Evolutionary conservation across 2,888 invertebrate species (phyloP).

Genomic region (Taphrorychus bicolor): DNA sequence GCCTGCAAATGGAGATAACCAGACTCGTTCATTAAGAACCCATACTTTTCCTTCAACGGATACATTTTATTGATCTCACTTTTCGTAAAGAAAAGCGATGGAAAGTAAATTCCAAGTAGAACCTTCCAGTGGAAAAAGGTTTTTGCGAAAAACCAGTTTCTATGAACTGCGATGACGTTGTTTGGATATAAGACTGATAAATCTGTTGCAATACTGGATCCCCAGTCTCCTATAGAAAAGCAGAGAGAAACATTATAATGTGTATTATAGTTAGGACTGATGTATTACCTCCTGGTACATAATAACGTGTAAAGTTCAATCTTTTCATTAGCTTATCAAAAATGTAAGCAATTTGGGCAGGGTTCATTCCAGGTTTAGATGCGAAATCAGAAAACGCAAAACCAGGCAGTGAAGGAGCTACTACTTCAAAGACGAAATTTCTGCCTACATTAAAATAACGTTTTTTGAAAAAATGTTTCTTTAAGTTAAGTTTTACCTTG

Average conservation of each 20-base stretch:
- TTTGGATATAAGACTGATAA: constrained; percentile 71
- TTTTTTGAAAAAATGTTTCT: too few species aligned
- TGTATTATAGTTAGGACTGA: not conserved
- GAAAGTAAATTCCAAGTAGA: constrained; percentile 64
- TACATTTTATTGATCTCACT: constrained; percentile 64
- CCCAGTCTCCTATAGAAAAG: constrained; percentile 89
- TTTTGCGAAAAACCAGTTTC: constrained; percentile 59
- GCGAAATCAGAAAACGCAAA: constrained; percentile 61
- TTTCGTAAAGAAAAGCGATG: constrained; percentile 65
- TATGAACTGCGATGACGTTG: constrained; percentile 64
- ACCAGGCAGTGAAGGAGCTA: constrained; percentile 65
- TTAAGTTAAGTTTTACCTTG: too few species aligned
- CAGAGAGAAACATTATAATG: too few species aligned
- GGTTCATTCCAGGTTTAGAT: constrained; percentile 67
- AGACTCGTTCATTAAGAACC: constrained; percentile 61
- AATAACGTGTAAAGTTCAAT: constrained; percentile 71
- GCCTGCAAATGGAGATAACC: constrained; percentile 82
- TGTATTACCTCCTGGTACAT: constrained; percentile 62
- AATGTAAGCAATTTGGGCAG: constrained; percentile 65
- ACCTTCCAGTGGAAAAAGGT: constrained; percentile 54
- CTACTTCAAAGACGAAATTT: constrained; percentile 72
- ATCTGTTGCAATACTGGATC: constrained; percentile 67
- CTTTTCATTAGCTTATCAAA: constrained; percentile 75
- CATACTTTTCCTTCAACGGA: constrained; percentile 59
- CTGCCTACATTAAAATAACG: too few species aligned